Evolutionary conservation across 2,888 invertebrate species (phyloP).

Genomic region (Limnephilus lunatus): DNA sequence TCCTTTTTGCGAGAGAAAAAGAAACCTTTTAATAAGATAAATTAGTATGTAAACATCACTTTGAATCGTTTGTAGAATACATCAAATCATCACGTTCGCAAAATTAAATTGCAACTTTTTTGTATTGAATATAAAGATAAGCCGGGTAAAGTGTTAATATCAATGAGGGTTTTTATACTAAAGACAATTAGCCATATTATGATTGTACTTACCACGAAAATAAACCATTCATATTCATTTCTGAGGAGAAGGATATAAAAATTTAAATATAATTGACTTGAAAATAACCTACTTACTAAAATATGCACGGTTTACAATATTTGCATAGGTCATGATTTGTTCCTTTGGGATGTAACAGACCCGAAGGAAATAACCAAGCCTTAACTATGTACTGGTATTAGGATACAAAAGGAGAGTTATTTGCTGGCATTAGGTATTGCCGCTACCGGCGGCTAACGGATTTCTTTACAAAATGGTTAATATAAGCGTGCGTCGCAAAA

Average conservation of each 20-base stretch:
- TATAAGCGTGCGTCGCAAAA: constrained; percentile 28
- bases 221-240: not conserved
- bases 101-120: not conserved
- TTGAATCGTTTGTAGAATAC: not conserved
- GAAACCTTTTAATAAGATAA: not conserved
- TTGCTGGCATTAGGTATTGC: not conserved
- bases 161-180: too few relatives aligned
- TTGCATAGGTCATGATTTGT: not conserved
- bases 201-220: not conserved
- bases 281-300: too few relatives aligned
- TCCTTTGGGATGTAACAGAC: not conserved
- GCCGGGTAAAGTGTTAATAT: not conserved
- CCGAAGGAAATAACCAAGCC: not conserved
- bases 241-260: not conserved
- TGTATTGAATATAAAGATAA: not conserved
- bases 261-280: too few relatives aligned
- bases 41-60: not conserved
- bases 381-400: not conserved
- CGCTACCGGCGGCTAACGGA: not conserved
- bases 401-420: not conserved
- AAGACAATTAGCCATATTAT: not conserved
- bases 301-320: too few relatives aligned
- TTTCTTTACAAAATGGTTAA: constrained; percentile 16
- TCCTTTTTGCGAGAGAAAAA: not conserved
- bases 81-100: not conserved